A percentile compares a stretch with the other conserved stretches of the same genome.
Conservation (phyloP, 2,113 vertebrate genomes). For the Xiphias gladius region DNA sequence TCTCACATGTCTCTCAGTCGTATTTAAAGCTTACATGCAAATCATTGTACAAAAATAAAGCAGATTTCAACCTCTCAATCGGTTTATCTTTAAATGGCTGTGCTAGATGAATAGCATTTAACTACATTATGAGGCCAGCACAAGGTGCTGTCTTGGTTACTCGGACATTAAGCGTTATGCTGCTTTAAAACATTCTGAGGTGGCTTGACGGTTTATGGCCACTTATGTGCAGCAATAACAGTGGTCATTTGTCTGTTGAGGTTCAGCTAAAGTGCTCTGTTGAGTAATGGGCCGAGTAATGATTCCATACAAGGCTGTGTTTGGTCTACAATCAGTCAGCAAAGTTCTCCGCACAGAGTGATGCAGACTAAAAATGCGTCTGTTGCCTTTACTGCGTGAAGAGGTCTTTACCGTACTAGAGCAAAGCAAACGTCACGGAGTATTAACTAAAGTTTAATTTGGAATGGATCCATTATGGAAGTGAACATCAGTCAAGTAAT, state of each 20-base stretch:
- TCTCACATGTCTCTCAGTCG: background rate
- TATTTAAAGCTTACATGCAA: conserved; percentile 32
- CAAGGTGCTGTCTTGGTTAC: conserved; percentile 10
- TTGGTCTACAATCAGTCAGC: conserved; percentile 53
- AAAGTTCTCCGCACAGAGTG: conserved; percentile 14
- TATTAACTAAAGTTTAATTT: conserved; percentile 43
- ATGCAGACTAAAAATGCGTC: background rate
- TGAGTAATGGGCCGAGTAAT: conserved; percentile 71
- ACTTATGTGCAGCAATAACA: conserved; percentile 62
- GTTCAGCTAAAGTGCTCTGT: conserved; percentile 57
- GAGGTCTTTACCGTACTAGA: conserved; percentile 34
- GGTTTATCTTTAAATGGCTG: conserved; percentile 25
- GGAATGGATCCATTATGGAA: conserved; percentile 34
- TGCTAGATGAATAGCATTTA: conserved; percentile 48
- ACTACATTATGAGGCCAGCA: conserved; percentile 42
- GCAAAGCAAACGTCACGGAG: conserved; percentile 38
- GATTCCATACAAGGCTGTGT: conserved; percentile 41
- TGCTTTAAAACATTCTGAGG: conserved; percentile 54
- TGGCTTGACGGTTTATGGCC: conserved; percentile 56
- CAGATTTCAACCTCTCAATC: conserved; percentile 3
- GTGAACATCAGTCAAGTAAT: conserved; percentile 40
- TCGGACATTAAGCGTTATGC: conserved; percentile 41
- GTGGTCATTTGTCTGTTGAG: conserved; percentile 50
- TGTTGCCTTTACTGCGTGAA: conserved; percentile 21
- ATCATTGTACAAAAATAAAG: conserved; percentile 22